Conservation (phyloP, 2,797 vertebrate species). For the Ceryle rudis region DNA sequence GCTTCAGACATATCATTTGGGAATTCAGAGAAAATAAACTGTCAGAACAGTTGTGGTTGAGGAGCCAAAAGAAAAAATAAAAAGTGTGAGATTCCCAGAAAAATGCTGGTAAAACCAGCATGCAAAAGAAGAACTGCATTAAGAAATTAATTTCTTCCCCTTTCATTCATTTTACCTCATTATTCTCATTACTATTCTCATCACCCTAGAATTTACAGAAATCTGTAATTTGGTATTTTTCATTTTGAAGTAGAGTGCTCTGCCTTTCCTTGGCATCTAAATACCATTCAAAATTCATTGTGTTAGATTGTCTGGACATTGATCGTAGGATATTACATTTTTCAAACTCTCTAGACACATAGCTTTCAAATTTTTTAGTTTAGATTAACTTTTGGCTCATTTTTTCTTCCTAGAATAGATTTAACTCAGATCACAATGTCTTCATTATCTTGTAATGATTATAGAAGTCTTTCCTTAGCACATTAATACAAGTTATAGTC, state of each 20-base stretch:
- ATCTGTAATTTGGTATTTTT: background rate
- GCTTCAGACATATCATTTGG: background rate
- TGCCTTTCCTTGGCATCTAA: conserved; percentile 2
- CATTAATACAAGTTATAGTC: background rate
- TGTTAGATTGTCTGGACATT: background rate
- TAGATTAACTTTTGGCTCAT: conserved; percentile 28
- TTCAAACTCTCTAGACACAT: background rate
- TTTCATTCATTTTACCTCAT: background rate
- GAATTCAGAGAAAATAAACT: background rate
- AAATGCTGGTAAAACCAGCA: background rate
- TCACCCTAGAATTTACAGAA: background rate
- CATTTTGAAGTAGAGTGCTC: background rate
- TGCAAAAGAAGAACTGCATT: background rate
- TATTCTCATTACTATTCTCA: background rate
- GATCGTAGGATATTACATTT: background rate
- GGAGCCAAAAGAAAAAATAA: background rate
- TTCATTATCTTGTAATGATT: conserved; percentile 37
- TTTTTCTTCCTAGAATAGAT: conserved; percentile 26
- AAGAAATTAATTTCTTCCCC: background rate
- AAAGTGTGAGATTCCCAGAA: background rate
- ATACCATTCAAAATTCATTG: background rate
- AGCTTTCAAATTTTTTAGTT: conserved; percentile 19
- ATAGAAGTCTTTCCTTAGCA: conserved; percentile 2
- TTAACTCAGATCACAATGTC: conserved; percentile 2
- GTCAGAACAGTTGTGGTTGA: background rate